Conservation (phyloP, 2,113 vertebrate species). For the Tetrax tetrax region DNA sequence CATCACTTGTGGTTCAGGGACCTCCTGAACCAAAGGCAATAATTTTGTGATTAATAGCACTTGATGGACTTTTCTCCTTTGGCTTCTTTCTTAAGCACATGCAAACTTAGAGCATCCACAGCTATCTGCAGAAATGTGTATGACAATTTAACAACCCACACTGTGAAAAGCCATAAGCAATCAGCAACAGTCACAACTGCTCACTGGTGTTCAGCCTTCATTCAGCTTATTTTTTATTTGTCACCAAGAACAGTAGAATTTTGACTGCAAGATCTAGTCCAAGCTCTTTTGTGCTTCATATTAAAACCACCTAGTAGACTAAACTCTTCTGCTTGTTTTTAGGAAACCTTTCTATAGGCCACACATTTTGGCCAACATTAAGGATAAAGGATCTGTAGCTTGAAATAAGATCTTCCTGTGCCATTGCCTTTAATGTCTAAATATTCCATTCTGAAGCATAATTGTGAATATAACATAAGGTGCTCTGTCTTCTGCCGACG, state of each 20-base stretch:
- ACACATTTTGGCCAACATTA: neutral
- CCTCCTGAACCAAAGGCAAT: neutral
- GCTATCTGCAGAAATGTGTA: neutral
- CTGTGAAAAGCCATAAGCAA: neutral
- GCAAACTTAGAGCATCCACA: neutral
- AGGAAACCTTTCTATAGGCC: neutral
- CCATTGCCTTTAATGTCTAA: neutral
- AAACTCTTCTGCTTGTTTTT: neutral
- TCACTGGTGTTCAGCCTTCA: neutral
- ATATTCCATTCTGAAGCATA: neutral
- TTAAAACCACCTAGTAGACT: neutral
- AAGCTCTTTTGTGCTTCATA: neutral
- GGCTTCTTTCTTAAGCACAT: neutral
- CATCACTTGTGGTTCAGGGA: neutral
- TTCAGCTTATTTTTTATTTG: neutral
- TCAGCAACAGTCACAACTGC: neutral
- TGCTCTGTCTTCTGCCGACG: neutral
- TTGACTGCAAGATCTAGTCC: neutral
- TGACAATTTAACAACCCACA: neutral
- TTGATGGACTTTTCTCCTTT: neutral
- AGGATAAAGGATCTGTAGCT: neutral
- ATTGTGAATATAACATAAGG: neutral
- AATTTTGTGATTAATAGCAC: neutral
- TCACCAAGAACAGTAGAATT: neutral
- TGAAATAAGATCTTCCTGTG: neutral